Conservation (phyloP, 1,140 invertebrate species). For the Acromyrmex heyeri region DNA sequence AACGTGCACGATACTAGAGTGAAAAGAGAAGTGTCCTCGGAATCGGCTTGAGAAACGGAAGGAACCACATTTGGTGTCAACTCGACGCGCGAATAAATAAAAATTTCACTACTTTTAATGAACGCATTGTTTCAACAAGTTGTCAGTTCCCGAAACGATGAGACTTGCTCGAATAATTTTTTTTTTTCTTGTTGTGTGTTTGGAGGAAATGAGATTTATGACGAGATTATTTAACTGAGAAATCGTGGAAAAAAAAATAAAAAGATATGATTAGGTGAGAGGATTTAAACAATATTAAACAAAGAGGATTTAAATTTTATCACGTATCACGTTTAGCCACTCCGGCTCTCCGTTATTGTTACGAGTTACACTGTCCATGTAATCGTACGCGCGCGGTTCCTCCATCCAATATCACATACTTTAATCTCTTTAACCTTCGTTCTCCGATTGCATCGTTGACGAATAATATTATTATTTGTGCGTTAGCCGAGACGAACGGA, state of each 20-base stretch:
- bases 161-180: not conserved
- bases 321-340: conserved; percentile 34
- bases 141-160: not conserved
- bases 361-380: not conserved
- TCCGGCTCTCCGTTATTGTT: conserved; percentile 3
- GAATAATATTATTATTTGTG: conserved; percentile 20
- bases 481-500: conserved; percentile 19
- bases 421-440: conserved; percentile 21
- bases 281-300: too few relatives aligned
- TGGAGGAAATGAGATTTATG: not conserved
- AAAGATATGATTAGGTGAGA: not conserved
- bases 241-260: not conserved
- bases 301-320: conserved; percentile 2
- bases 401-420: conserved; percentile 38
- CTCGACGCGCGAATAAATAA: conserved; percentile 30
- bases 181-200: not conserved
- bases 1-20: conserved; percentile 16
- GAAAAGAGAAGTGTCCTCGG: conserved; percentile 42
- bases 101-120: not conserved
- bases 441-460: conserved; percentile 33
- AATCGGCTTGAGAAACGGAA: conserved; percentile 48
- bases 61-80: not conserved
- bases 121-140: not conserved
- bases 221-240: not conserved
- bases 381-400: conserved; percentile 19